Percentiles rank a stretch among this genome's conserved stretches.
Conservation (phyloP, 2,888 invertebrate species). For the Eristalinus sepulchralis region DNA sequence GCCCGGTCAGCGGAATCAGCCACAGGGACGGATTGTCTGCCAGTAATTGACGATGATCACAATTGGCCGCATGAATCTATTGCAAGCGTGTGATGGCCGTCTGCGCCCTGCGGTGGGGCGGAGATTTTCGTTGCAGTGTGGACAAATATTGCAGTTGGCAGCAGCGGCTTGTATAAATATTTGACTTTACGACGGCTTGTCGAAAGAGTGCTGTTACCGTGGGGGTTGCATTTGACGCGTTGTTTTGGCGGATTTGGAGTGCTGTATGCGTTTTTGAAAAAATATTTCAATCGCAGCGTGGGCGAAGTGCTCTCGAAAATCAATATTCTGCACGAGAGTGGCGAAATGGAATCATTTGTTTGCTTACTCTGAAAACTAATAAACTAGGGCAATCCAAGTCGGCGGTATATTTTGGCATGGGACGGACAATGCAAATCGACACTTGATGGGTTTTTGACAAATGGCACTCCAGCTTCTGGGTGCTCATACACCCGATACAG, state of each 20-base stretch:
- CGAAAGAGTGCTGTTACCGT: neutral
- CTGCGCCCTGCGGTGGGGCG: neutral
- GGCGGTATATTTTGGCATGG: neutral
- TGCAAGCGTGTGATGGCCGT: neutral
- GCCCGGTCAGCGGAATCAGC: neutral
- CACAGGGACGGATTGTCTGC: neutral
- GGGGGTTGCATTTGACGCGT: neutral
- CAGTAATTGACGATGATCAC: slow-evolving; percentile 35
- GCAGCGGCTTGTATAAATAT: slow-evolving; percentile 22
- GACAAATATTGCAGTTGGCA: neutral
- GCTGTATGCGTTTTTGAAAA: neutral
- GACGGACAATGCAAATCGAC: too few relatives aligned
- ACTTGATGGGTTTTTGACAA: too few relatives aligned
- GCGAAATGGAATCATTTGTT: neutral
- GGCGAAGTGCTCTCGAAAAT: neutral
- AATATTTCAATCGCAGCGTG: neutral
- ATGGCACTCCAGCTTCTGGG: too few relatives aligned
- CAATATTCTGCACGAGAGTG: neutral
- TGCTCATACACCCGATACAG: too few relatives aligned
- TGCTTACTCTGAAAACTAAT: neutral
- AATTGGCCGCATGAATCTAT: slow-evolving; percentile 23
- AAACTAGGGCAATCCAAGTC: neutral
- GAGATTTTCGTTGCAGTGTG: neutral
- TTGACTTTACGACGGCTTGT: neutral
- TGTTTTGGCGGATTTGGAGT: neutral